Base-by-base conservation (phyloP, 53 echinoderm and acorn worm genomes). In the Hippasteria phrygiana region DNA sequence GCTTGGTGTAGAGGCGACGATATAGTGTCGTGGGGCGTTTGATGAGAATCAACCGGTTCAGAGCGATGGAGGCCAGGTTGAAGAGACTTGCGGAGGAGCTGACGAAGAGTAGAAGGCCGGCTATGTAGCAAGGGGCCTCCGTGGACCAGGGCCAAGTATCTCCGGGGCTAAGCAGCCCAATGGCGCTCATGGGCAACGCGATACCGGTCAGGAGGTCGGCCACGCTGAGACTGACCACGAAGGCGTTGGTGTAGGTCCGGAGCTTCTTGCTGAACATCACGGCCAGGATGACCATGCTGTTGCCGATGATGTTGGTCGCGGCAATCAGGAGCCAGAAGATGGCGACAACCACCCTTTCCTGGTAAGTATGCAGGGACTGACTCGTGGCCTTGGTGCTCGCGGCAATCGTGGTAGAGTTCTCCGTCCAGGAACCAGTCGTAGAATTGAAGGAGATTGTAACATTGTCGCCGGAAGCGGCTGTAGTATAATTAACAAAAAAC, bases 141-240 rank as follows among this genome's bases (percentile, higher is more conserved):
- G 79, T 71, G 9, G 79, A 38, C 45, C 75, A 53, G 18, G 93
- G 93, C 93, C 93, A 93, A 12, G 37, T 76, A 55, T 93, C 78
- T 27, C 65, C 67, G 0, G 66, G 89, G 32, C 77, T 89, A 18
- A 89, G 62, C 48, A 93, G 43, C 8, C 84, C 93, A 4, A 93
- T 46, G 11, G 71, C 78, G 41, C 67, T 89, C 53, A 89, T 85
- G 43, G 86, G 67, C 7, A 89, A 16, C 14, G 76, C 78, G 26
- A 93, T 66, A 34, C 93, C 80, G 2, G 86, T 69, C 13, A 92
- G 59, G 2, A 94, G 79, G 64, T 94, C 94, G 2, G 94, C 87
- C 17, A 80, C 37, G 54, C 92, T 90, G 1, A 94, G 75, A 56
- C 87, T 94, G 50, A 92, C 92, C 34, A 94, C 92, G 73, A 94